phyloP scores from a whole-genome alignment of 2,888 invertebrate genomes.

The Drosophila pegasa region DNA sequence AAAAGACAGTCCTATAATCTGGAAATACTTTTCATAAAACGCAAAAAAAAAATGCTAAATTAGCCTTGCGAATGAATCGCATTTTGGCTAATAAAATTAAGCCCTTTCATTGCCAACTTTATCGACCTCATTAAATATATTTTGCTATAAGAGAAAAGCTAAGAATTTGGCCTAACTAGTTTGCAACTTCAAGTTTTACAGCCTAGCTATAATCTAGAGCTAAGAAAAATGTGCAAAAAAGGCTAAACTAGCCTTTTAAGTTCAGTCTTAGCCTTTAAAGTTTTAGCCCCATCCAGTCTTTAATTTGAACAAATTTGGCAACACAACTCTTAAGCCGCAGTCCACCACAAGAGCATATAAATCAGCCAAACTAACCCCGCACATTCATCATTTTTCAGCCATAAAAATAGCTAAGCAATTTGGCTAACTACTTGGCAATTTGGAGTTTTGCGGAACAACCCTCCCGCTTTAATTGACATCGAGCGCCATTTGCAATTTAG shows the following conservation, averaged over 20 bases:
- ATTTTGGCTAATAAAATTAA: no score
- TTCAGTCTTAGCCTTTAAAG: background rate
- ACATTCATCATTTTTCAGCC: background rate
- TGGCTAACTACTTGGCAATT: background rate
- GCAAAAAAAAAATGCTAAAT: background rate
- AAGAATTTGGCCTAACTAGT: no score
- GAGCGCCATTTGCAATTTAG: conserved; percentile 43
- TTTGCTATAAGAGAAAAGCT: no score
- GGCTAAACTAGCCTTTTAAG: no score
- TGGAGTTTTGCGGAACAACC: conserved; percentile 22
- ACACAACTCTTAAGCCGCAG: background rate
- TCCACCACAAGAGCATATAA: background rate
- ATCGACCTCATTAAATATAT: no score
- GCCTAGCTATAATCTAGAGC: no score
- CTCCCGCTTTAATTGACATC: conserved; percentile 18
- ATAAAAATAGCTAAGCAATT: conserved; percentile 6
- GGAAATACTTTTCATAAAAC: no score
- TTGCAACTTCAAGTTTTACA: no score
- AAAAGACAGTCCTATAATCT: background rate
- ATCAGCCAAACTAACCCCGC: background rate
- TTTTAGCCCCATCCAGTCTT: no score
- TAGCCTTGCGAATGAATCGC: background rate
- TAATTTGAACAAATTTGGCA: background rate
- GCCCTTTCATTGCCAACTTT: no score
- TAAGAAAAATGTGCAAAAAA: no score